Evolutionary conservation across 2,797 vertebrate genomes (phyloP).

Genomic region (Thripadectes ignobilis): DNA sequence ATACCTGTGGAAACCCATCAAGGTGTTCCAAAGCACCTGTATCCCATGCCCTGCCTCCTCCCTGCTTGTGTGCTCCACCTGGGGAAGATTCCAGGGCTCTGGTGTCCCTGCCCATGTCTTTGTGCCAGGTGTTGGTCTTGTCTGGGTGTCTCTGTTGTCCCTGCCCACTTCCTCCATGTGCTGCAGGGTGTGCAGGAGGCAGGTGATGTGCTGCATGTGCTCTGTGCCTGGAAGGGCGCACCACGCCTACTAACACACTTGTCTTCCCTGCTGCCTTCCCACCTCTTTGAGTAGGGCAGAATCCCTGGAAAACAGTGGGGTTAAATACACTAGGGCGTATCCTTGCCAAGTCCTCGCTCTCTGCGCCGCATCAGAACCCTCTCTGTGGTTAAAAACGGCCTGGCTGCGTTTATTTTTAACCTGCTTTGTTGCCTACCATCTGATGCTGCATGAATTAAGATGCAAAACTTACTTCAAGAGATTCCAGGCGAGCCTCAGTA

Average conservation of each 20-base stretch:
- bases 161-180: neutral
- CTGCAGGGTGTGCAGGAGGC: neutral
- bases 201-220: neutral
- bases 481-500: neutral
- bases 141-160: neutral
- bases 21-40: neutral
- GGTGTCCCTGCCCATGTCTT: neutral
- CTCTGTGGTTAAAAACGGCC: neutral
- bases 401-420: neutral
- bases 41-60: neutral
- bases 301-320: neutral
- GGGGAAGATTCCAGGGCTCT: constrained; percentile 31
- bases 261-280: neutral
- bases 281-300: neutral
- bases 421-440: neutral
- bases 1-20: neutral
- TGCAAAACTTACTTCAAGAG: neutral
- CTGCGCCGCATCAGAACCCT: neutral
- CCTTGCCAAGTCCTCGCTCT: neutral
- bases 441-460: neutral
- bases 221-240: neutral
- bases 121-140: neutral
- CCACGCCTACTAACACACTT: neutral
- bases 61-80: neutral
- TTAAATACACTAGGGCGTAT: neutral